A percentile compares a stretch with the other conserved stretches of the same genome.
These are phyloP conservation scores for Ptychodera flava DNA, from an alignment of 35 echinoderm and acorn worm genomes.

Conservation along the genomic window DNA sequence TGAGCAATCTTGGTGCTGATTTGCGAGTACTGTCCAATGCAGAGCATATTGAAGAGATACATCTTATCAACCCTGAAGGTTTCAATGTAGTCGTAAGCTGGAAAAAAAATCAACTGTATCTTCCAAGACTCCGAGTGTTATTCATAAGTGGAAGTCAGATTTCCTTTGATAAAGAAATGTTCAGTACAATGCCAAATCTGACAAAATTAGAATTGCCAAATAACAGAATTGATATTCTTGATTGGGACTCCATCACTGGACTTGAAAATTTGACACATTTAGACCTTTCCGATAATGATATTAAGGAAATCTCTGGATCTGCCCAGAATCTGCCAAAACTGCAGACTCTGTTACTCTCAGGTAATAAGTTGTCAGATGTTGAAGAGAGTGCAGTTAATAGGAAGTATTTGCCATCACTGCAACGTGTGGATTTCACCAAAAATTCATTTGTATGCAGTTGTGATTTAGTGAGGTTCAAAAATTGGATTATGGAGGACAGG, in stretches of 20 bases:
- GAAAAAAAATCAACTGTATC: not conserved
- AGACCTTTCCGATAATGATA: not conserved
- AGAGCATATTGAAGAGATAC: not conserved
- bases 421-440: not conserved
- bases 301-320: not conserved
- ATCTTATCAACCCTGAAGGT: not conserved
- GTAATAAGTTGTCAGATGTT: not conserved
- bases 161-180: not conserved
- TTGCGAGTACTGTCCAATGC: not conserved
- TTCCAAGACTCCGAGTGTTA: not conserved
- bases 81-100: not conserved
- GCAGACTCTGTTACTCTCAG: not conserved
- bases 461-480: not conserved
- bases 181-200: not conserved
- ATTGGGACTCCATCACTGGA: not conserved
- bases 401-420: not conserved
- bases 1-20: not conserved
- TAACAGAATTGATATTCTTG: not conserved
- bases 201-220: not conserved
- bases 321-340: not conserved
- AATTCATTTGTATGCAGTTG: slow-evolving; percentile 8
- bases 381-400: not conserved
- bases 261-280: not conserved
- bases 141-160: not conserved
- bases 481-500: not conserved